Evolutionary conservation across 1,140 invertebrate species (phyloP), one percentile per base, ranked within the genome.

Genomic region (Antheraea mylitta): DNA sequence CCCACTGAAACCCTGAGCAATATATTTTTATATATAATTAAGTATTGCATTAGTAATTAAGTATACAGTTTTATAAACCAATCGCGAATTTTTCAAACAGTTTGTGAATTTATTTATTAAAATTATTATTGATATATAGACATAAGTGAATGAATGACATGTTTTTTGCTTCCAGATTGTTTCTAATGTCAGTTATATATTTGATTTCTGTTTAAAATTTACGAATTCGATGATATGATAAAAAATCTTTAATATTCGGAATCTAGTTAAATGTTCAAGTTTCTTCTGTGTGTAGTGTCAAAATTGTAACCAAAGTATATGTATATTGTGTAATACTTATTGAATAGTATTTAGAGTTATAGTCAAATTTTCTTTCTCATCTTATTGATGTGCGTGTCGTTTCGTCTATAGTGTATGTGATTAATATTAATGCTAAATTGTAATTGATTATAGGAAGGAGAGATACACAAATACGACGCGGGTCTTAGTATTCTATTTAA

Each of bases 401-500:
- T 53, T 53, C 45, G 16, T 53, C 45, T 53, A 53, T 53, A 53
- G 16, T 53, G 13, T 53, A 53, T 53, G 45, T 53, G 45, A 53
- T 53, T 53, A 53, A 10, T 53, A 13, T 53, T 53, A 53, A 53
- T 2, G 45, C 45, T 53, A 53, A 53, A 53, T 53, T 42, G 7
- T 7, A 42, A 11, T 42, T 42, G 7, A 11, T 7, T 8, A 4
- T 42, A 42, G 13, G 6, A 53, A 53, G 11, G 45, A 53, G 45
- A 53, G 45, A 16, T n/a, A 53, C 11, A 53, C 83, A 78, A 76
- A 85, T 90, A 86, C 88, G 83, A 92, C 90, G 90, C 90, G 90
- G 90, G 90, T 90, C 88, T 53, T 89, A 89, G 78, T 90, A 90
- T 90, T 90, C 85, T 91, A 89, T 89, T 86, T 91, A 91, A 90